Conservation (phyloP, 2,113 vertebrate genomes). For the Neolamprologus falcicula region DNA sequence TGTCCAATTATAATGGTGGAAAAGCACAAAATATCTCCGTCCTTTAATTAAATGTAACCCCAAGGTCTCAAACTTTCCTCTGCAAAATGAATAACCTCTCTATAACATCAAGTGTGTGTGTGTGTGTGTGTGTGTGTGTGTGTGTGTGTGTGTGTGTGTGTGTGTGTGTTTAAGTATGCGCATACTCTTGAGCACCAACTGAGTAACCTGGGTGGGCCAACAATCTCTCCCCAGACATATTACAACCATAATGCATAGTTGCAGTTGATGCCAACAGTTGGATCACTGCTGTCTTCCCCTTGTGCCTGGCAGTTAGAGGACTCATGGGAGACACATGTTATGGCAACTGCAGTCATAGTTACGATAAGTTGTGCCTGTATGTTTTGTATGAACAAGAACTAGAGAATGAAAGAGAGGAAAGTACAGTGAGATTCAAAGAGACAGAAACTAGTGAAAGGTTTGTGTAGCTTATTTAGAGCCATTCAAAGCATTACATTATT, state of each 20-base stretch:
- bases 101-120: neutral
- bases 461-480: neutral
- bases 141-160: neutral
- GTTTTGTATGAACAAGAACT: neutral
- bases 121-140: neutral
- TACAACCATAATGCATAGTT: constrained; percentile 31
- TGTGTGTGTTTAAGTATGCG: neutral
- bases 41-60: neutral
- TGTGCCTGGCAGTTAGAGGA: constrained; percentile 18
- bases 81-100: constrained; percentile 16
- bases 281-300: constrained; percentile 32
- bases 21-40: neutral
- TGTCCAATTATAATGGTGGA: neutral
- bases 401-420: neutral
- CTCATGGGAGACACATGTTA: constrained; percentile 50
- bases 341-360: constrained; percentile 61
- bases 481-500: neutral
- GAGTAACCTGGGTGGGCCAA: constrained; percentile 54
- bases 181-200: constrained; percentile 2
- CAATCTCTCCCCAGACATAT: constrained; percentile 24
- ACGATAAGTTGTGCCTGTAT: constrained; percentile 9
- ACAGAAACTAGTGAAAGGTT: neutral
- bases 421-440: neutral
- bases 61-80: neutral
- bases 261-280: constrained; percentile 41